phyloP scores from a whole-genome alignment of 2,113 vertebrate genomes.

The Coregonus clupeaformis region DNA sequence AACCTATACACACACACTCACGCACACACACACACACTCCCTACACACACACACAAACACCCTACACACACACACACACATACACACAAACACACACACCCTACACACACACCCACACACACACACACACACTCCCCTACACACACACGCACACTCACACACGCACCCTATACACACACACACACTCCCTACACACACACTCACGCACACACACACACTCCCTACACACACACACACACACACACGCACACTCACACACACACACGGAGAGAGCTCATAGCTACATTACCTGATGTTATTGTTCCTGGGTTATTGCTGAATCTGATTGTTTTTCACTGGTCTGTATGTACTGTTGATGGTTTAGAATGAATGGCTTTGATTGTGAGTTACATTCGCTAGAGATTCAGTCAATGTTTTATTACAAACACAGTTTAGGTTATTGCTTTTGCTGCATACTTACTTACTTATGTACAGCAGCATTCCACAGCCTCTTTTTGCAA shows the following conservation, averaged over 20 bases:
- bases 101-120: too few species aligned
- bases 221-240: too few species aligned
- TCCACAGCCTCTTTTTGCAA: neutral
- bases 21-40: slow-evolving; percentile 1
- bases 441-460: neutral
- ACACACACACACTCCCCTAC: too few species aligned
- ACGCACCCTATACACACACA: too few species aligned
- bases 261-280: neutral
- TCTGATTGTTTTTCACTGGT: slow-evolving; percentile 14
- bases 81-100: too few species aligned
- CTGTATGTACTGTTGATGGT: slow-evolving; percentile 10
- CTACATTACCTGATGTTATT: slow-evolving; percentile 27
- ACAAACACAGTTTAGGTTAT: too few species aligned
- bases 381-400: neutral
- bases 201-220: too few species aligned
- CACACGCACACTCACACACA: too few species aligned
- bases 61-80: too few species aligned
- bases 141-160: too few species aligned
- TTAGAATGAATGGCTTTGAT: slow-evolving; percentile 34
- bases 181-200: too few species aligned
- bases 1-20: neutral
- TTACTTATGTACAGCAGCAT: neutral
- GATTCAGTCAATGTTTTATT: too few species aligned
- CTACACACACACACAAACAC: neutral
- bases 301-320: slow-evolving; percentile 10